Percentiles rank a stretch among this genome's conserved stretches.
Evolutionary conservation across 92 coral and sea anemone species (phyloP).

Genomic region (Bergia sp.): DNA sequence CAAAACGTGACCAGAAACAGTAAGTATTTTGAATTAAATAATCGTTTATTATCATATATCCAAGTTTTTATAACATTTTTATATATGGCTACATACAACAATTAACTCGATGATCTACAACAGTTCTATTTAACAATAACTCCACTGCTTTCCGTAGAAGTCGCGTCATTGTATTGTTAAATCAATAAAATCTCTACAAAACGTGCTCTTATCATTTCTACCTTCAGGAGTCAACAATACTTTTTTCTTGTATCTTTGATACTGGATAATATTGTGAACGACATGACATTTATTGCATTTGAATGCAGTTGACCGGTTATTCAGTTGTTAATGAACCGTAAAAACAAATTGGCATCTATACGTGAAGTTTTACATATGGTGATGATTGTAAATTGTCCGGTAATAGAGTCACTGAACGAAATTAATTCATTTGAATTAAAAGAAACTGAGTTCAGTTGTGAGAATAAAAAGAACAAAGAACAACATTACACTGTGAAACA

Average conservation of each 20-base stretch:
- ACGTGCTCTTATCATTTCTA: neutral
- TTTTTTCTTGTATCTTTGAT: neutral
- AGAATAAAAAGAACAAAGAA: neutral
- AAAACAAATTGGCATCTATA: neutral
- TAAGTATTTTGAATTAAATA: neutral
- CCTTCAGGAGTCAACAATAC: neutral
- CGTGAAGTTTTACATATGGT: neutral
- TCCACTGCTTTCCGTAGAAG: neutral
- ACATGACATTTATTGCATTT: neutral
- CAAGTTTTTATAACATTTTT: neutral
- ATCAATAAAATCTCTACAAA: too few relatives aligned
- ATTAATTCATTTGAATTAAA: too few relatives aligned
- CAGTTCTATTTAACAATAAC: neutral
- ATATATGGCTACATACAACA: neutral
- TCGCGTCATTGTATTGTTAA: neutral
- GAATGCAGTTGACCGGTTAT: neutral
- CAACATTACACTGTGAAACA: neutral
- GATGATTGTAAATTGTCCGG: neutral
- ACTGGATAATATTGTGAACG: neutral
- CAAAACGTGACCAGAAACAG: neutral
- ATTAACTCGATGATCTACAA: neutral
- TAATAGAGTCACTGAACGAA: neutral
- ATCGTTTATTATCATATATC: neutral
- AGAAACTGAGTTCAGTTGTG: neutral
- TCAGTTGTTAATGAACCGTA: neutral